These are phyloP conservation scores for Scrobipalpa atriplicella DNA, from an alignment of 2,888 invertebrate genomes.

Conservation along the genomic window DNA sequence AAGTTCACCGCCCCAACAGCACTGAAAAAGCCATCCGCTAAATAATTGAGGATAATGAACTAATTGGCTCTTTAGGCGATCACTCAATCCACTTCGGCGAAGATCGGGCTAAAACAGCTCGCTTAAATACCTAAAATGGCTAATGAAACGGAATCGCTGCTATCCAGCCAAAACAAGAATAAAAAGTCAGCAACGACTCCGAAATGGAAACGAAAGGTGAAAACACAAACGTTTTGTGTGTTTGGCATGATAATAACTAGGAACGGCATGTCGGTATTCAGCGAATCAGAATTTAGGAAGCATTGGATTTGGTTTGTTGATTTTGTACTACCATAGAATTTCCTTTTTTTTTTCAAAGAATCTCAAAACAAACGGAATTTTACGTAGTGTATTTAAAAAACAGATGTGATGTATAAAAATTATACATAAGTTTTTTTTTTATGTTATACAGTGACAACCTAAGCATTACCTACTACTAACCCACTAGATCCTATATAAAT, in stretches of 20 bases:
- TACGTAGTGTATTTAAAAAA: neutral
- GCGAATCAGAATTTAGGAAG: constrained; percentile 30
- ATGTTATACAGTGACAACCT: too few species aligned
- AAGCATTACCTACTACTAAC: too few species aligned
- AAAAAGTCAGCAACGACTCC: constrained; percentile 34
- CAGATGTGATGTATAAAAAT: neutral
- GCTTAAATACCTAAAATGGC: constrained; percentile 35
- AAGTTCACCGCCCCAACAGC: constrained; percentile 17
- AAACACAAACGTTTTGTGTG: constrained; percentile 47
- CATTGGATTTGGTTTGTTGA: neutral
- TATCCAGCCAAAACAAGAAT: constrained; percentile 35
- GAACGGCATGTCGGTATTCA: constrained; percentile 41
- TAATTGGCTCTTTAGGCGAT: constrained; percentile 30
- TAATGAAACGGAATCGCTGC: constrained; percentile 40
- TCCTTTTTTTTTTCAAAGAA: neutral
- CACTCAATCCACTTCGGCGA: constrained; percentile 25
- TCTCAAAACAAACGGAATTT: neutral
- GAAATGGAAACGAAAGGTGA: constrained; percentile 41
- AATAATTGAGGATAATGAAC: constrained; percentile 31
- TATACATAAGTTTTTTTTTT: too few species aligned
- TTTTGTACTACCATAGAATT: neutral
- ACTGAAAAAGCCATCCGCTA: constrained; percentile 12
- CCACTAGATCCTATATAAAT: too few species aligned
- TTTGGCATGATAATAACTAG: constrained; percentile 51
- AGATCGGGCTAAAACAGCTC: constrained; percentile 37